Base-by-base conservation (phyloP, 2,113 vertebrate species). In the Otolemur garnettii region DNA sequence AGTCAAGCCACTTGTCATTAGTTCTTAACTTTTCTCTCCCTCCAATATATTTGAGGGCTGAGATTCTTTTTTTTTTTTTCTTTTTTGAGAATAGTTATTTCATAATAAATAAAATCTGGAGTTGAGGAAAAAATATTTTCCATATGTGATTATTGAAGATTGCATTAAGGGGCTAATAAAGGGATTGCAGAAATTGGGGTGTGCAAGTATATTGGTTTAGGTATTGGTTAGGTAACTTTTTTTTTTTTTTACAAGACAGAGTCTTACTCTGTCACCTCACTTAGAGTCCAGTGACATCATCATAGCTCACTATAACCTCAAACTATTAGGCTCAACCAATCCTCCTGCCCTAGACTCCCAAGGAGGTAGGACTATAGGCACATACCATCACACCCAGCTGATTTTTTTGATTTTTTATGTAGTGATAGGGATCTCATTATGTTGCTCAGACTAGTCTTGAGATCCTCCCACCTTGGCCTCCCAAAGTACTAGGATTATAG, bases 61-160 rank as follows among this genome's bases (percentile, higher is more conserved):
- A 53, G 24, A 42, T 90, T 6, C 9, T 59, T 82, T 50, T 26
- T 18, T 72, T 91, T 84, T 38, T 38, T 38, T 38, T 38, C 38
- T 38, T 38, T 71, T 92, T 57, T 30, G 60, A 78, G 26, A 35
- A 83, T 59, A 71, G 15, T 30, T 92, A 11, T 96, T 92, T 50
- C 2, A 66, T 88, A 88, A 35, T 94, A 26, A 64, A 71, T 91
- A 88, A 55, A 84, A 86, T 85, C 17, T 96, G 38, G 28, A 83
- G 45, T 89, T 72, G 93, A 53, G n/a, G n/a, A 53, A 80, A 71
- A 91, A 81, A 59, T 42, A 83, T 1, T 78, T 71, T 66, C 18
- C 8, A 60, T 71, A 50, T 13, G 66, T 93, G 87, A 62, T 94
- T 95, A 50, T 79, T 87, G 64, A 87, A 93, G 88, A 50, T 91